Base-by-base conservation (phyloP, 2,797 vertebrate genomes). In the Melanotaenia boesemani region DNA sequence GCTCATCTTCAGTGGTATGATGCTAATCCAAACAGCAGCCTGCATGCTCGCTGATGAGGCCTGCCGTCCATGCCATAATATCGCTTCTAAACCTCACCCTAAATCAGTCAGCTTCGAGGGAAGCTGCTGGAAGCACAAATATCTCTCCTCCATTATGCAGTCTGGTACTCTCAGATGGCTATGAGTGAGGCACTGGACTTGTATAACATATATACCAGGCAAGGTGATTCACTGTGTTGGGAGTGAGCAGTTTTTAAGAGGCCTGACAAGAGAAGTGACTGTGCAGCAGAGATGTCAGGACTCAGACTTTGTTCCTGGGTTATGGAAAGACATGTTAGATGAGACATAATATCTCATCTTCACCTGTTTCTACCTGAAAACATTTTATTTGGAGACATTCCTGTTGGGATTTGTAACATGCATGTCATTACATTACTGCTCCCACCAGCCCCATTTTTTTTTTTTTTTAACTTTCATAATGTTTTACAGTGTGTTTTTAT, bases 1-100 rank as follows among this genome's bases (percentile, higher is more conserved):
- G 95, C 91, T 96, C 97, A 24, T 97, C 97, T 82, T 99, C 98
- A 1, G 94, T 98, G 91, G 97, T 96, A 86, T 99, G 95, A 99
- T 58, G 63, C 62, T 34, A n/a, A 54, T 73, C 41, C 13, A 65
- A 36, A 54, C 71, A 72, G 60, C 46, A 72, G 74, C 55, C 71
- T 58, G 18, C 52, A 2, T 28, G 32, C 56, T 28, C 22, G 50
- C 78, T 58, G 46, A 54, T 3, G 55, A 39, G 77, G 64, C 79
- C 48, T 30, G 46, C 59, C 54, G 28, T 76, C 34, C 70, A 80
- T 46, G 77, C 80, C 70, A 81, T 30, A 54, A 11, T 46, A 37
- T 68, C 50, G 34, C 70, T 12, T 60, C 26, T 28, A 12, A 69
- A 56, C 63, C 22, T 5, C 16, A 61, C 41, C 15, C 55, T 76